phyloP scores from a whole-genome alignment of 2,113 vertebrate genomes.

The rat (Rattus norvegicus) region DNA sequence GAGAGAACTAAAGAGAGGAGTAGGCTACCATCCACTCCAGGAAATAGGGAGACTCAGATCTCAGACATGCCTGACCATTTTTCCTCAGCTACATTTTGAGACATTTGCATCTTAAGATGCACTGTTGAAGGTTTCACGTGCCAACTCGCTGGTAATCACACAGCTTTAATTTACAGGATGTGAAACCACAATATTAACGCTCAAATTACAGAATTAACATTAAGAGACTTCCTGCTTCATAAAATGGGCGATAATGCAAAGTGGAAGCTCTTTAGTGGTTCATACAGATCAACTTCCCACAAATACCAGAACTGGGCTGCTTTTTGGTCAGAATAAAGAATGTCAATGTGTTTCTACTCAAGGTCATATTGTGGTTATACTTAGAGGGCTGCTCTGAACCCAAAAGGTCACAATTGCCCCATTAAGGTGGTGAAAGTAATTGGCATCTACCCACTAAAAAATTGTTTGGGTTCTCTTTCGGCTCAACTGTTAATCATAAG shows the following conservation, averaged over 20 bases:
- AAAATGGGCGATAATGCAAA: constrained; percentile 68
- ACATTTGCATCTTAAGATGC: neutral
- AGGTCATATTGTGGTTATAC: constrained; percentile 76
- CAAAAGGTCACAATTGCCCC: constrained; percentile 67
- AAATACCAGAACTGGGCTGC: constrained; percentile 49
- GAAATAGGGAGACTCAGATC: neutral
- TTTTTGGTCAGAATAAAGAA: constrained; percentile 46
- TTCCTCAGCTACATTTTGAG: neutral
- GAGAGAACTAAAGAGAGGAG: neutral
- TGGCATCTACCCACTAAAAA: constrained; percentile 47
- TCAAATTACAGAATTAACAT: constrained; percentile 74
- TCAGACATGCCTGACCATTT: neutral
- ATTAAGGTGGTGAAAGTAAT: constrained; percentile 72
- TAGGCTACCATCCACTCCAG: neutral
- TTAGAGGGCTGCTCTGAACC: constrained; percentile 61
- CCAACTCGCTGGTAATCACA: constrained; percentile 8
- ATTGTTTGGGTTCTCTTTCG: constrained; percentile 46
- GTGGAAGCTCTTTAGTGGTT: constrained; percentile 73
- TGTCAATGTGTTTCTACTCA: constrained; percentile 25
- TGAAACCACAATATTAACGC: constrained; percentile 73
- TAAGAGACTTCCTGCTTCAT: constrained; percentile 67
- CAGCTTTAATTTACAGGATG: constrained; percentile 70
- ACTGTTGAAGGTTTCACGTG: neutral
- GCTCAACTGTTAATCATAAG: constrained; percentile 30
- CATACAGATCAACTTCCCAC: constrained; percentile 68